These are phyloP conservation scores for Platycercus adscitus DNA, from an alignment of 2,113 vertebrate genomes.

Conservation along the genomic window DNA sequence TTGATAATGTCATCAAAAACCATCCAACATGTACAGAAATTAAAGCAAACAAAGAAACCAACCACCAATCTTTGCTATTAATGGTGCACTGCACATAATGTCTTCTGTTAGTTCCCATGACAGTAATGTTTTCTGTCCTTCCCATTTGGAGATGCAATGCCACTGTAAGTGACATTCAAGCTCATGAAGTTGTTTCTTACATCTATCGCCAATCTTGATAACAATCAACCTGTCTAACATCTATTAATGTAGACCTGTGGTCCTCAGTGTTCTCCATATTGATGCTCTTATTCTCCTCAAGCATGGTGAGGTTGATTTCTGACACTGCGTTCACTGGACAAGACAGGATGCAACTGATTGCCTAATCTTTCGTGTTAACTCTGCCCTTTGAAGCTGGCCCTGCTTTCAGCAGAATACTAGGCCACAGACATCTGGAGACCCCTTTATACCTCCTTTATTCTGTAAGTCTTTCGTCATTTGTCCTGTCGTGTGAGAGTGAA, in stretches of 20 bases:
- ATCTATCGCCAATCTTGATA: background rate
- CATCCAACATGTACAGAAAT: background rate
- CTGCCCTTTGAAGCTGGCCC: background rate
- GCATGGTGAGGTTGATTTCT: background rate
- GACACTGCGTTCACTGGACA: background rate
- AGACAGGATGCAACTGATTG: background rate
- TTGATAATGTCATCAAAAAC: background rate
- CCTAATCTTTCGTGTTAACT: background rate
- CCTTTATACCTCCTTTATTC: background rate
- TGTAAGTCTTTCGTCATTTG: background rate
- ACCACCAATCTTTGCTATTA: background rate
- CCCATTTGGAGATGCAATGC: background rate
- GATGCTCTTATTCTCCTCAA: background rate
- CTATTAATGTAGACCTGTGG: background rate
- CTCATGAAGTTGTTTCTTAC: background rate
- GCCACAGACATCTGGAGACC: background rate
- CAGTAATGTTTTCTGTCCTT: background rate
- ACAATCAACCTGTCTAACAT: background rate
- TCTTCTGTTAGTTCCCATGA: background rate
- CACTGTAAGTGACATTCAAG: background rate
- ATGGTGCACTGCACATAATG: background rate
- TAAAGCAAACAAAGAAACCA: background rate
- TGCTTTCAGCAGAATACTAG: background rate
- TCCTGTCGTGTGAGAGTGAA: background rate
- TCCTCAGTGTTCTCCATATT: background rate